Evolutionary conservation across 1,140 invertebrate species (phyloP), one percentile per base, ranked within the genome.

Genomic region (Drosophila bipectinata): DNA sequence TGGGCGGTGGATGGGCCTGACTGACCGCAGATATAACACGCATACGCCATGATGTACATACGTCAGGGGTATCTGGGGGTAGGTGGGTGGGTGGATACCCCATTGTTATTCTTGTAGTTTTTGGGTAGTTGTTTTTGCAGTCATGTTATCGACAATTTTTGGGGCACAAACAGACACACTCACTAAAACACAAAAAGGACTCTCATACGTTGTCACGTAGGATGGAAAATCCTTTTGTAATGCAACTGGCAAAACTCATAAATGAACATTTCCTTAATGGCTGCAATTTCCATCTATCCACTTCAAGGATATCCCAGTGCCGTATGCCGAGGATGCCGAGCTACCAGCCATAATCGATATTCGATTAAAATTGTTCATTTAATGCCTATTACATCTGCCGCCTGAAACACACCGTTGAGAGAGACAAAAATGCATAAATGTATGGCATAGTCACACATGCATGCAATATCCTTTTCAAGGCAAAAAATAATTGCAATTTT

Each of bases 211-310:
- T 44, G 32, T 41, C 14, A 48, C 56, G 58, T 51, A 15, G 45
- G 15, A 44, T 24, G 45, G 49, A 48, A 57, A 56, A 32, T 49
- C 39, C 54, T 57, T 66, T 87, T 71, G 60, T 71, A 55, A 64
- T 80, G 56, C 71, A 71, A 32, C 75, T 60, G 39, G 57, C 67
- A 74, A 79, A 72, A 64, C 57, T 77, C 73, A 81, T 81, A 85
- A 87, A 77, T 87, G 82, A 77, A 81, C 76, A 87, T 85, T 81
- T 84, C 72, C 69, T 75, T 58, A 55, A 67, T 53, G 60, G 39
- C 48, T 75, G 53, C 18, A 55, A 74, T 58, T 57, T 66, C 60
- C 37, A 47, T 52, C 32, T 15, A 69, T 71, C 52, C 26, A 71
- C 52, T 71, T 57, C 64, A 71, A 71, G 64, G 67, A 71, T 49